Base-by-base conservation (phyloP, 2,888 invertebrate species). In the Xestia xanthographa region DNA sequence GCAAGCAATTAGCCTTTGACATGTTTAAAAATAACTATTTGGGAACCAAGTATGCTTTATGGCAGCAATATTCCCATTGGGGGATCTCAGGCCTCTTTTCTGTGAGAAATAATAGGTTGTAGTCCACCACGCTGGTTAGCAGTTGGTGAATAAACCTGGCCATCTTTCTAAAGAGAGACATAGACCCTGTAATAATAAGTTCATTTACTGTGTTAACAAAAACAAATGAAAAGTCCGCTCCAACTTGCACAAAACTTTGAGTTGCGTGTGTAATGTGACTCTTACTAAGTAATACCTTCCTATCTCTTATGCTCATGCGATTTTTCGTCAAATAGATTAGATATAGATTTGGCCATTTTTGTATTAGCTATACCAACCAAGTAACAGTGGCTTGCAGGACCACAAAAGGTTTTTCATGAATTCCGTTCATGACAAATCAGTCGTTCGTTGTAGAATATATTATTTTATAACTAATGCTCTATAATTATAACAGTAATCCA, bases 401-500 rank as follows among this genome's bases (percentile, higher is more conserved):
- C 11, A 48, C 11, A 1, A n/a, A 43, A 2, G 20, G 14, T 38
- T 22, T 29, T 53, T 20, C 9, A n/a, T 29, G 9, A 43, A n/a
- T 41, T 65, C 9, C 14, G 26, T 29, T 58, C 29, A 20, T 58
- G 29, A 58, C 29, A 20, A 29, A 60, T 60, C 20, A 34, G 20
- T 29, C 20, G 6, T 56, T 26, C 56, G 1, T 58, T 29, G 29
- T 6, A 53, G 53, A 41, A 41, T 1, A 9, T 22, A 12, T n/a
- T 50, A 22, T 22, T 50, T 56, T 14, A 26, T 26, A 3, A 14
- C 4, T 58, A 29, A 58, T 38, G 48, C 34, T 58, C 48, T 45
- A 69, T 38, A 38, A 38, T n/a, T 58, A 63, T 48, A 82, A 75
- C 79, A 82, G 79, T 79, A 66, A 53, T 74, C 58, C 56, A 0